phyloP scores from a whole-genome alignment of 1,140 invertebrate species.

The Agraylea sexmaculata region DNA sequence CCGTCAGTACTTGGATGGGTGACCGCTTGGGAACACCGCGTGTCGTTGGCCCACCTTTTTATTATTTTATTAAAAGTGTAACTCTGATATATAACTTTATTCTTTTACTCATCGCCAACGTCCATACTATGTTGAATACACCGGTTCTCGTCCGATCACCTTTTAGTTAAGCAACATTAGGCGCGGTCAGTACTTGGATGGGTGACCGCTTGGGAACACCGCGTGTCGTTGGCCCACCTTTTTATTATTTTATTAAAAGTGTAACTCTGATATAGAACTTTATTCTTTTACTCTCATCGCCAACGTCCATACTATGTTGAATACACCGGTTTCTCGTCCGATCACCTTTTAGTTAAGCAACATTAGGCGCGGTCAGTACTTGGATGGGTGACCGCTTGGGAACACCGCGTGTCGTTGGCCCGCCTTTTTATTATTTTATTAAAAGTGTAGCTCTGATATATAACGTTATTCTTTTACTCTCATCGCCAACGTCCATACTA shows the following conservation, averaged over 20 bases:
- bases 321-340: no score
- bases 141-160: constrained; percentile 16
- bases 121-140: constrained; percentile 12
- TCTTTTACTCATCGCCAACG: no score
- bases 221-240: constrained; percentile 21
- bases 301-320: no score
- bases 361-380: constrained; percentile 18
- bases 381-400: constrained; percentile 20
- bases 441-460: no score
- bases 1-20: constrained; percentile 22
- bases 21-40: constrained; percentile 22
- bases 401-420: constrained; percentile 18
- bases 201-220: constrained; percentile 22
- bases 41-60: constrained; percentile 21
- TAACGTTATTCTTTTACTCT: no score
- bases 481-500: constrained; percentile 16
- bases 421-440: no score
- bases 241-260: no score
- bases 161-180: constrained; percentile 22
- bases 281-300: no score
- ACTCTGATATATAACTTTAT: no score
- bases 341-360: no score
- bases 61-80: no score
- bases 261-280: no score
- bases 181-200: constrained; percentile 22